Conservation (phyloP, 2,797 vertebrate species). For the Danio aesculapii region DNA sequence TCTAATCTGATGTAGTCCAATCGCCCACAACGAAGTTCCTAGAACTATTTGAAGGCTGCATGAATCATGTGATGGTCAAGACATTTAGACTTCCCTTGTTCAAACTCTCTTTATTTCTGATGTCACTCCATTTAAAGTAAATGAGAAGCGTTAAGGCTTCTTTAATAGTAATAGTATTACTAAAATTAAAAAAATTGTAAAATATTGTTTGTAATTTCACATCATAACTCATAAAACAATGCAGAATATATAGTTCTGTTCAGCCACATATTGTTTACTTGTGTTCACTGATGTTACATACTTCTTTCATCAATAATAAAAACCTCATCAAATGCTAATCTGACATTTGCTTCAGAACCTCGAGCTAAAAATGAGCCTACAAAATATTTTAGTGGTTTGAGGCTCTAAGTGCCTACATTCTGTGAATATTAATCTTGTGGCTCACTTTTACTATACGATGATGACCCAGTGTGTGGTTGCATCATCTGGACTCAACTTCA, state of each 20-base stretch:
- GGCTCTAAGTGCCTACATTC: neutral
- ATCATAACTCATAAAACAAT: neutral
- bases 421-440: neutral
- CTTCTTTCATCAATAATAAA: neutral
- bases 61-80: too few relatives aligned
- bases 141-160: too few relatives aligned
- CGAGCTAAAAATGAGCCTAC: neutral
- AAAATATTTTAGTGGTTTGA: conserved; percentile 2
- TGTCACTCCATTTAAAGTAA: too few relatives aligned
- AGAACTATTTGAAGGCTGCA: too few relatives aligned
- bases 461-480: neutral
- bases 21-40: too few relatives aligned
- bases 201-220: neutral
- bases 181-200: too few relatives aligned
- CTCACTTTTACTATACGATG: neutral
- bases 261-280: neutral
- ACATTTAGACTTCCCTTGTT: too few relatives aligned
- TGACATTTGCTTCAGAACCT: conserved; percentile 24
- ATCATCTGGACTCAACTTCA: neutral
- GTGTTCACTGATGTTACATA: neutral
- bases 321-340: conserved; percentile 27
- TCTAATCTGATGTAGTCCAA: too few relatives aligned
- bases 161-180: too few relatives aligned
- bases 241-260: neutral
- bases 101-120: too few relatives aligned